Base-by-base conservation (phyloP, 2,113 vertebrate genomes). In the Proterorhinus semilunaris region DNA sequence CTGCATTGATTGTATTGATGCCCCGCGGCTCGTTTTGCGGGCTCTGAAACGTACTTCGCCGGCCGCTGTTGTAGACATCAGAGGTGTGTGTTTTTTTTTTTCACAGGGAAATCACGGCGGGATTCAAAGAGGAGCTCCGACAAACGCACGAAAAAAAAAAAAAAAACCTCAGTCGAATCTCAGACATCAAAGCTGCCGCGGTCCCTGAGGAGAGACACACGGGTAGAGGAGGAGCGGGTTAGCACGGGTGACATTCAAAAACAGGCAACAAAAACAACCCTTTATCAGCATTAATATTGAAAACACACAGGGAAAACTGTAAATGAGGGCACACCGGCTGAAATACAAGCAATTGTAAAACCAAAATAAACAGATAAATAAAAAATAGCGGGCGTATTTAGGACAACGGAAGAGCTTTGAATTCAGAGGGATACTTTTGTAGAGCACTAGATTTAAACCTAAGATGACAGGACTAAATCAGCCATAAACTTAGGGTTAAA, bases 121-220 rank as follows among this genome's bases (percentile, higher is more conserved):
- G 74, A 77, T 74, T 81, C 72, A 80, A 76, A 79, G 71, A 66
- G 67, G 61, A 44, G 54, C 63, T 15, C 52, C 66, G 54, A 54
- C 65, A 47, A 68, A 77, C 73, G 74, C 21, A 47, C 7, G 10
- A 47, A 47, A 27, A 27, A 55, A 1, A 70, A 58, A 42, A 65
- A 67, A 65, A 78, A 75, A 71, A 66, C 77, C 67, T 44, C 75
- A 82, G 76, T 86, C 85, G 83, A 82, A 86, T 79, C 80, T 82
- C 71, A 64, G 71, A 88, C 85, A 80, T 87, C 88, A 87, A 87
- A 88, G 86, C 17, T 12, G 27, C 55, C 6, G 55, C 68, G 62
- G 44, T 81, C 80, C 83, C 88, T 87, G 82, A 82, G 80, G 85
- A 86, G 12, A 72, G 69, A 53, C 71, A 58, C 71, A 79, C 71